These are phyloP conservation scores for Uloborus plumipes DNA, from an alignment of 2,888 invertebrate species.

Conservation along the genomic window DNA sequence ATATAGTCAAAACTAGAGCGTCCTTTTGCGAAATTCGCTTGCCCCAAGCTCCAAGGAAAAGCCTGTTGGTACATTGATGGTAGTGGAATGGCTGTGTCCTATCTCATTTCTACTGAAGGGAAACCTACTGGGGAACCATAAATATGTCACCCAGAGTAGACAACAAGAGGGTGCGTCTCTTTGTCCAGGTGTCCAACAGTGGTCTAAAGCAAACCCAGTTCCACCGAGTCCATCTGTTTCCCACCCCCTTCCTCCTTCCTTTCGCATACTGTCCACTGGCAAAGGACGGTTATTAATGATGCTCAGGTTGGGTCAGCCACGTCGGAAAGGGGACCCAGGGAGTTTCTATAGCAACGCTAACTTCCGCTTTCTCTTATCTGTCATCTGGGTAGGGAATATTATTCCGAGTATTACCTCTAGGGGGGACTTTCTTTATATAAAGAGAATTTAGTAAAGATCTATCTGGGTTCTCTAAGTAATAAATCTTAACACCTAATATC, in stretches of 20 bases:
- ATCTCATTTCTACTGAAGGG: conserved; percentile 36
- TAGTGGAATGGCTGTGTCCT: conserved; percentile 25
- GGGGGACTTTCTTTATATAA: conserved; percentile 51
- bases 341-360: conserved; percentile 62
- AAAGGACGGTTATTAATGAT: conserved; percentile 63
- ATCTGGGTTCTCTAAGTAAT: conserved; percentile 29
- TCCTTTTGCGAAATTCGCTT: background rate
- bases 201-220: conserved; percentile 58
- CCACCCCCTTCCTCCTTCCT: conserved; percentile 6
- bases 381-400: conserved; percentile 59
- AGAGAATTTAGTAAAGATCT: conserved; percentile 46
- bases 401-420: conserved; percentile 48
- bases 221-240: conserved; percentile 57
- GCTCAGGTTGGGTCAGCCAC: conserved; percentile 51
- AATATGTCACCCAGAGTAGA: conserved; percentile 54
- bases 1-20: too few species aligned
- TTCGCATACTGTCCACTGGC: conserved; percentile 50
- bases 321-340: conserved; percentile 47
- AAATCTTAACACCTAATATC: conserved; percentile 10
- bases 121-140: conserved; percentile 52
- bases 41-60: conserved; percentile 1
- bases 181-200: conserved; percentile 63
- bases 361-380: conserved; percentile 63
- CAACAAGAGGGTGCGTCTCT: conserved; percentile 50
- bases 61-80: background rate